phyloP scores from a whole-genome alignment of 2,888 invertebrate species.

The Conchocele bisecta region DNA sequence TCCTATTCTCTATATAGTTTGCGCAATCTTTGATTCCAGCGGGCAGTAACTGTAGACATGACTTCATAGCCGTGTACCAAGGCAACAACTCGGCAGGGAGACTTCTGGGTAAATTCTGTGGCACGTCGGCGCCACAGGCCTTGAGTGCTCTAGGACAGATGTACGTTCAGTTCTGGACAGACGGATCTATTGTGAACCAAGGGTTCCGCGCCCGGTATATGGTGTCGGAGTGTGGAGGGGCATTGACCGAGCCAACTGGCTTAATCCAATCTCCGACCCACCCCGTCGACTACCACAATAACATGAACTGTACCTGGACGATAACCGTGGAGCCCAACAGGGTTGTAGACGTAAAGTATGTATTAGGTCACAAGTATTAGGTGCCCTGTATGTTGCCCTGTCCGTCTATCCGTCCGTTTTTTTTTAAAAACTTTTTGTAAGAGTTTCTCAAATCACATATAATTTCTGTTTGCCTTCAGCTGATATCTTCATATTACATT shows the following conservation, averaged over 20 bases:
- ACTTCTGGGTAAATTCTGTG: conserved; percentile 72
- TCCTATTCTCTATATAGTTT: no score
- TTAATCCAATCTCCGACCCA: conserved; percentile 78
- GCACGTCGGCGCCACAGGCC: conserved; percentile 68
- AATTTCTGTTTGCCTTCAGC: no score
- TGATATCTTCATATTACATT: no score
- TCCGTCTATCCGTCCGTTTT: no score
- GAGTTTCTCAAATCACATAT: no score
- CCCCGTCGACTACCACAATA: conserved; percentile 68
- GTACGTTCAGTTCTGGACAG: conserved; percentile 75
- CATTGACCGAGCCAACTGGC: conserved; percentile 86
- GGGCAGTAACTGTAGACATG: conserved; percentile 67
- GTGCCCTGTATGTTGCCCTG: no score
- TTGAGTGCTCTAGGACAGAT: conserved; percentile 66
- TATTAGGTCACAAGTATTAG: no score
- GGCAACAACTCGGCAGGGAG: conserved; percentile 66
- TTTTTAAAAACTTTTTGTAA: no score
- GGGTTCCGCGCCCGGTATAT: conserved; percentile 77
- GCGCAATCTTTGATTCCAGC: no score
- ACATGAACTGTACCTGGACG: conserved; percentile 79
- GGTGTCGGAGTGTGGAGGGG: conserved; percentile 86
- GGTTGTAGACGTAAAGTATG: conserved; percentile 77
- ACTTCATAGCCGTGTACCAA: conserved; percentile 77
- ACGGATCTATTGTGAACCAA: conserved; percentile 53
- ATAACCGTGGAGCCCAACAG: conserved; percentile 73